Base-by-base conservation (phyloP, 2,888 invertebrate genomes). In the Drosophila cracens region DNA sequence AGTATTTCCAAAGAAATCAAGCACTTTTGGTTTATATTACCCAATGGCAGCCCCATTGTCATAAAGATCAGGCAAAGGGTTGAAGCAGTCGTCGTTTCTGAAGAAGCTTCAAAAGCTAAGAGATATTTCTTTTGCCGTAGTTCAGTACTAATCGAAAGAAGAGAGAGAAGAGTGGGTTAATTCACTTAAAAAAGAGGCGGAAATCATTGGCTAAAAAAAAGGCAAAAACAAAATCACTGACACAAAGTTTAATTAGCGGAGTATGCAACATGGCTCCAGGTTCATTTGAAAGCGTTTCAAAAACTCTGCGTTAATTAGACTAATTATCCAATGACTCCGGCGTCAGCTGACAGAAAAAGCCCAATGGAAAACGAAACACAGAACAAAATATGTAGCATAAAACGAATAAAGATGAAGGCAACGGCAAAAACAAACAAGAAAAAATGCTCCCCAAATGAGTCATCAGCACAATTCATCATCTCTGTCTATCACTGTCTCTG, bases 391-490 rank as follows among this genome's bases (percentile, higher is more conserved):
- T 46, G 46, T 52, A 40, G 34, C 46, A 58, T 33, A 33, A 70
- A 58, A 56, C 53, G 56, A 36, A 56, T 53, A 59, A 18, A 40
- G 33, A 62, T 64, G 36, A 62, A 31, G 52, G 27, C 36, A 38
- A 48, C 36, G 49, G 61, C 51, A 56, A 66, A 61, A 56, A 64
- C 57, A 21, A 18, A 53, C 68, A 46, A 4, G 25, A 16, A 67
- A 71, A 52, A 70, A 75, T 53, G 51, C 68, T 88, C 80, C 90
- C 90, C 89, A 71, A 74, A 81, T 72, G 90, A 82, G 81, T 85
- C 84, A 85, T 87, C 88, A 78, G 67, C 74, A 68, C 81, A 88
- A 89, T 91, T 90, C 83, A 89, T 89, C 87, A 90, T 87, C 81
- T 79, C 51, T n/a, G 63, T 16, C 25, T 16, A 25, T 46, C 38